Base-by-base conservation (phyloP, 2,797 vertebrate species). In the Danio aesculapii region DNA sequence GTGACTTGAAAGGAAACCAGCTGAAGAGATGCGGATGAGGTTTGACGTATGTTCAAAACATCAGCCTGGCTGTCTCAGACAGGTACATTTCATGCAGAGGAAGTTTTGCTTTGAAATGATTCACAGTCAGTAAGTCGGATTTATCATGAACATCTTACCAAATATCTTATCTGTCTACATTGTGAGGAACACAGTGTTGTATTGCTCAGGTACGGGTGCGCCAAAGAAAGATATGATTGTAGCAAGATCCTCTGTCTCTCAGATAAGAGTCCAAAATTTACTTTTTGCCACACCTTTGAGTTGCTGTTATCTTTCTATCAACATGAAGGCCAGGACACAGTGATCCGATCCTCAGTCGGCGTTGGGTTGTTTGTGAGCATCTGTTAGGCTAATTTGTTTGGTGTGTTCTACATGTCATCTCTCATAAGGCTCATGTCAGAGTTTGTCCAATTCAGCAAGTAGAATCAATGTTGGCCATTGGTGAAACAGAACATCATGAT, bases 1-100 rank as follows among this genome's bases (percentile, higher is more conserved):
- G 30, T 70, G 30, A 61, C 67, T 79, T 71, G 19, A 79, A 79
- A 79, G 57, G 46, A 79, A 70, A 61, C 46, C 16, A 75, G 21
- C 39, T 59, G 43, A 49, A 59, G 17, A 78, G 76, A 78, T 16
- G 44, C 39, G 30, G 43, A 43, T 69, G 58, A 79, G 16, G 49
- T 61, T 78, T 77, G 75, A 69, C 52, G 14, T 46, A 59, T 58
- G 53, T 77, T 49, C 5, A 39, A 41, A 41, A 47, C 53, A 68
- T 68, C 44, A 30, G 19, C 70, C 47, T 71, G 57, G 19, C 17
- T 64, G 44, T 57, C 19, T 64, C 59, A 72, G 69, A 13, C 49
- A 80, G 69, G 41, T 46, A 58, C 16, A 39, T 68, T 49, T 61
- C 53, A 21, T 50, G 66, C 41, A 16, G 13, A 62, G 46, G 49